Evolutionary conservation across 2,113 vertebrate species (phyloP).

Genomic region (Neodontobutis hainanensis): DNA sequence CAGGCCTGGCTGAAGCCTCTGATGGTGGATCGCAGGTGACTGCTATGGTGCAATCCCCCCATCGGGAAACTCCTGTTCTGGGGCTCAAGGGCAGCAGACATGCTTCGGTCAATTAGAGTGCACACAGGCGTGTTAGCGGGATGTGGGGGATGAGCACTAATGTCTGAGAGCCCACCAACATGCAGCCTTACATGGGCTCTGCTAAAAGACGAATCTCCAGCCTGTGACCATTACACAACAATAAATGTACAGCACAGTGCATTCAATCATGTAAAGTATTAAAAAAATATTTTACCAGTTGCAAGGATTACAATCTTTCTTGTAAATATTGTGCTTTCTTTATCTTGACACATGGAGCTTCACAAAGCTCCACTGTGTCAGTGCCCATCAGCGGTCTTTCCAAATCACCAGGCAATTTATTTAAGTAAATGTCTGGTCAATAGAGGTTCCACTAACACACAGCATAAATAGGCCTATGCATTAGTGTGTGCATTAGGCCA

Average conservation of each 20-base stretch:
- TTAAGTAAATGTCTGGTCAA: conserved; percentile 75
- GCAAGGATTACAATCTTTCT: neutral
- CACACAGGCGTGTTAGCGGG: conserved; percentile 34
- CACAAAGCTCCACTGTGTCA: conserved; percentile 22
- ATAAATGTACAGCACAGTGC: neutral
- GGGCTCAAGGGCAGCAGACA: conserved; percentile 71
- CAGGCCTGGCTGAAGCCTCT: conserved; percentile 67
- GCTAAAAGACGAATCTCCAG: conserved; percentile 27
- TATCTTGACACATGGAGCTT: neutral
- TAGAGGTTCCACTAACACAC: conserved; percentile 55
- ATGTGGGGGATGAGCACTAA: conserved; percentile 37
- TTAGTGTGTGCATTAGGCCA: conserved; percentile 66
- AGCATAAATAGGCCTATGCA: conserved; percentile 66
- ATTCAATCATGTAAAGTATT: neutral
- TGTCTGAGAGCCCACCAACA: conserved; percentile 39
- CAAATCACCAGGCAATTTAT: conserved; percentile 70
- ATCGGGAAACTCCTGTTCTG: conserved; percentile 29
- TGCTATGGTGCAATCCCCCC: conserved; percentile 61
- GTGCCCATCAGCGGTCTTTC: conserved; percentile 49
- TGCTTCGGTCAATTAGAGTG: conserved; percentile 59
- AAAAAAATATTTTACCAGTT: neutral
- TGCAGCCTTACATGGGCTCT: conserved; percentile 25
- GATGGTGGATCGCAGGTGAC: conserved; percentile 62
- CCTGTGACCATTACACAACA: neutral
- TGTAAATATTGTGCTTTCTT: neutral